Evolutionary conservation across 2,888 invertebrate genomes (phyloP).

Genomic region (Stegophylla sp.): DNA sequence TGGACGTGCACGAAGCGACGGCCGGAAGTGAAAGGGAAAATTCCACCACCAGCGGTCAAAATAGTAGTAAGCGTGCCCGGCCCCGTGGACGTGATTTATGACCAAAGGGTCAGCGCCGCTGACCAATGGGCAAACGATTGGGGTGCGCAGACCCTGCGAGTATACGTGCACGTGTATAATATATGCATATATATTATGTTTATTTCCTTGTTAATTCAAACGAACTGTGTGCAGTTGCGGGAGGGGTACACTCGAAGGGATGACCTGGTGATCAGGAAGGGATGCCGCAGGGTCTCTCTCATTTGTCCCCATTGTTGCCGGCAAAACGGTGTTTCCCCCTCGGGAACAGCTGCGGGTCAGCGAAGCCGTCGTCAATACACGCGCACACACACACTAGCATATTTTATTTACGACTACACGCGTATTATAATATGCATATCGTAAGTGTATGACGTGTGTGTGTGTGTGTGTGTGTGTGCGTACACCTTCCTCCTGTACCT

Average conservation of each 20-base stretch:
- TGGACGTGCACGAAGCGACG: not conserved
- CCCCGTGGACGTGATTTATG: constrained; percentile 49
- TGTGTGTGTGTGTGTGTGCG: not conserved
- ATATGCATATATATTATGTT: constrained; percentile 9
- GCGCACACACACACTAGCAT: not conserved
- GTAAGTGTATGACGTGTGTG: not conserved
- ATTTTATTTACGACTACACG: not conserved
- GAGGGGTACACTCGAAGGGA: constrained; percentile 24
- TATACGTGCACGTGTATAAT: not conserved
- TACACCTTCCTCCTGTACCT: not conserved
- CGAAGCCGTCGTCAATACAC: not conserved
- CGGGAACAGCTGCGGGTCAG: constrained; percentile 51
- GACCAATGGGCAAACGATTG: constrained; percentile 49
- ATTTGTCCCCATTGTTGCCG: constrained; percentile 53
- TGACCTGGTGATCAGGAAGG: not conserved
- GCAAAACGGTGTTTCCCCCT: constrained; percentile 43
- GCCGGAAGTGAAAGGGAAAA: constrained; percentile 33
- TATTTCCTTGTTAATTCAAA: constrained; percentile 58
- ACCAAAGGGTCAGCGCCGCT: constrained; percentile 47
- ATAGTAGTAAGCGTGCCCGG: constrained; percentile 55
- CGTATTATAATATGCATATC: not conserved
- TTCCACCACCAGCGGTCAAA: constrained; percentile 56
- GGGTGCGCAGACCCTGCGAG: constrained; percentile 13
- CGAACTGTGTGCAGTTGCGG: not conserved
- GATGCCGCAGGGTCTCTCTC: constrained; percentile 22